Evolutionary conservation across 1,140 invertebrate species (phyloP).

Genomic region (Drosophila parvula): DNA sequence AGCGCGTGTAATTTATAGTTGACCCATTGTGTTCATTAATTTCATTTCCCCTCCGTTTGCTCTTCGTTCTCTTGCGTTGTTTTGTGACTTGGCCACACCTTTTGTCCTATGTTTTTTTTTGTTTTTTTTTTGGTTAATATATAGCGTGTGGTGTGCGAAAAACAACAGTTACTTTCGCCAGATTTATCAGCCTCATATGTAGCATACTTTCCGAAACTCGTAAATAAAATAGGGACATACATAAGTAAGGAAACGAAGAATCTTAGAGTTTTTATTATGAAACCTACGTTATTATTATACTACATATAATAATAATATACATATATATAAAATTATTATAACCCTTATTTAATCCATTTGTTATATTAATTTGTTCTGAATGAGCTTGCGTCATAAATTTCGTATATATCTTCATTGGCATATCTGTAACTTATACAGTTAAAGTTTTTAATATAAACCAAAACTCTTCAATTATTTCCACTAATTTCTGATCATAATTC

Average conservation of each 20-base stretch:
- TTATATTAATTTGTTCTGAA: not conserved
- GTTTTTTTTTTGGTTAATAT: not conserved
- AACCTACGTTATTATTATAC: too few species aligned
- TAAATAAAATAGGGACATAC: not conserved
- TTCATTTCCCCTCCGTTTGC: conserved; percentile 42
- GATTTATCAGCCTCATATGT: conserved; percentile 2
- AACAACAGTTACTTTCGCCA: not conserved
- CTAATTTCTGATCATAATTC: not conserved
- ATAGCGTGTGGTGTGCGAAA: not conserved
- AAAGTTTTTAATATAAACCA: not conserved
- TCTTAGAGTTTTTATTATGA: not conserved
- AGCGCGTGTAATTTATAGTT: conserved; percentile 75
- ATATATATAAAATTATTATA: not conserved
- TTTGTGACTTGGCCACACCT: conserved; percentile 40
- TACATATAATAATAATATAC: too few species aligned
- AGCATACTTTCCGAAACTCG: conserved; percentile 34
- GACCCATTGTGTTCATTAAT: conserved; percentile 75
- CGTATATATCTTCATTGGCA: not conserved
- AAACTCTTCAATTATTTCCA: too few species aligned
- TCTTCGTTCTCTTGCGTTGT: conserved; percentile 2
- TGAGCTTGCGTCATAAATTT: not conserved
- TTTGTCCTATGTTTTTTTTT: conserved; percentile 10
- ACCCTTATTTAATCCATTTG: too few species aligned
- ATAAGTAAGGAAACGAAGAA: too few species aligned
- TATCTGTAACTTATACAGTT: not conserved